These are phyloP conservation scores for Icerya purchasi DNA, from an alignment of 2,888 invertebrate species.

Conservation along the genomic window DNA sequence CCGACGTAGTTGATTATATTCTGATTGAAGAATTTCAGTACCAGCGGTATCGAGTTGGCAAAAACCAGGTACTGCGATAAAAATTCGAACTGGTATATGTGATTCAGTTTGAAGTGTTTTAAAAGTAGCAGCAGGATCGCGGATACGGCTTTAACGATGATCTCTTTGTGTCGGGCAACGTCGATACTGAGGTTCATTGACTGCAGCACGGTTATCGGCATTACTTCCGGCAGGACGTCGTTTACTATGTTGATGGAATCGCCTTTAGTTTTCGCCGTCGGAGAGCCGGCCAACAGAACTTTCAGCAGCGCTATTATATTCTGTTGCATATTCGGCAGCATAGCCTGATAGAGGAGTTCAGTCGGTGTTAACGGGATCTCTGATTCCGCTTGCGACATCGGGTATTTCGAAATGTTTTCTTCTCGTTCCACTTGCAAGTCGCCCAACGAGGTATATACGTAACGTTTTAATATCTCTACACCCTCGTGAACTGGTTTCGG, in stretches of 20 bases:
- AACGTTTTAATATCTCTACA: constrained; percentile 69
- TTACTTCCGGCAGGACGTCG: constrained; percentile 90
- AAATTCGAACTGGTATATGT: constrained; percentile 97
- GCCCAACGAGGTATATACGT: constrained; percentile 80
- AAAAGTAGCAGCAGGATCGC: constrained; percentile 71
- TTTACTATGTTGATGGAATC: constrained; percentile 97
- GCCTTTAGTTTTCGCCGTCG: constrained; percentile 94
- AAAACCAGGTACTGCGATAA: constrained; percentile 97
- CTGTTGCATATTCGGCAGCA: constrained; percentile 86
- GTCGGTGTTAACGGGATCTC: constrained; percentile 60
- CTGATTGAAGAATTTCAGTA: constrained; percentile 96
- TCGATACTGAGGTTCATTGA: constrained; percentile 91
- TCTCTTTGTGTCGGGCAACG: constrained; percentile 94
- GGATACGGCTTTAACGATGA: constrained; percentile 89
- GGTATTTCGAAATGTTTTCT: constrained; percentile 75
- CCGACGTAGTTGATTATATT: constrained; percentile 86
- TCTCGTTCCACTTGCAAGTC: constrained; percentile 82
- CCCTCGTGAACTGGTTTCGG: constrained; percentile 95
- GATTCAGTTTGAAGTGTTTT: constrained; percentile 94
- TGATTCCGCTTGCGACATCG: constrained; percentile 62
- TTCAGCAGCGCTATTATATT: constrained; percentile 94
- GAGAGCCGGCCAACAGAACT: constrained; percentile 88
- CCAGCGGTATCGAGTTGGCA: constrained; percentile 95
- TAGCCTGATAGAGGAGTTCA: constrained; percentile 79
- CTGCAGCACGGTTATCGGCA: constrained; percentile 89